A percentile compares a stretch with the other conserved stretches of the same genome.
Evolutionary conservation across 2,797 vertebrate genomes (phyloP).

Genomic region (Paguma larvata): DNA sequence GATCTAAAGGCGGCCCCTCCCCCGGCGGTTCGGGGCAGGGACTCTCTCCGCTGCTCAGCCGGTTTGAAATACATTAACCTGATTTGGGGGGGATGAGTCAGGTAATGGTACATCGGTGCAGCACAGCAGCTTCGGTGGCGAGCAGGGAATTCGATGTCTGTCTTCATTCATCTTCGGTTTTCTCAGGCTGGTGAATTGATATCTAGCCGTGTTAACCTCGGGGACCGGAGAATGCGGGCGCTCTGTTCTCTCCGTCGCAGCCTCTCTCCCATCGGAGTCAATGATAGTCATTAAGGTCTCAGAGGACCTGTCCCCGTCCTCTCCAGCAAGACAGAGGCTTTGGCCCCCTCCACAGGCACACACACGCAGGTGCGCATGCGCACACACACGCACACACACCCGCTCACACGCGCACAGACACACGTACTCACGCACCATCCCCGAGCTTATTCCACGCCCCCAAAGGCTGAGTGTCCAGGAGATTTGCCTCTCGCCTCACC

Average conservation of each 20-base stretch:
- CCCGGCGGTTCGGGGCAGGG: neutral
- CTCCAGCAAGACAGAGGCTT: neutral
- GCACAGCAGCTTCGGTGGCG: neutral
- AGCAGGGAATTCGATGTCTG: conserved; percentile 73
- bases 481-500: neutral
- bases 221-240: neutral
- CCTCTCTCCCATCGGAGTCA: conserved; percentile 38
- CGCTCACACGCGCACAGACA: too few relatives aligned
- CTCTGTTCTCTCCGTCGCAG: neutral
- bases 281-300: conserved; percentile 56
- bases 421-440: rapidly evolving
- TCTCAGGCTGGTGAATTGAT: conserved; percentile 74
- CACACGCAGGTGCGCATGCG: rapidly evolving
- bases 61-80: conserved; percentile 70
- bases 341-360: neutral
- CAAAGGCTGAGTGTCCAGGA: neutral
- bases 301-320: neutral
- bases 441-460: neutral
- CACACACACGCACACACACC: neutral
- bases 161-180: conserved; percentile 75
- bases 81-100: conserved; percentile 66
- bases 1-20: conserved; percentile 8
- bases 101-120: conserved; percentile 37
- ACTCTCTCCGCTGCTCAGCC: neutral
- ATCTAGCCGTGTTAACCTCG: conserved; percentile 68